A percentile compares a stretch with the other conserved stretches of the same genome.
Conservation (phyloP, 2,797 vertebrate genomes). For the Podarcis lilfordi region DNA sequence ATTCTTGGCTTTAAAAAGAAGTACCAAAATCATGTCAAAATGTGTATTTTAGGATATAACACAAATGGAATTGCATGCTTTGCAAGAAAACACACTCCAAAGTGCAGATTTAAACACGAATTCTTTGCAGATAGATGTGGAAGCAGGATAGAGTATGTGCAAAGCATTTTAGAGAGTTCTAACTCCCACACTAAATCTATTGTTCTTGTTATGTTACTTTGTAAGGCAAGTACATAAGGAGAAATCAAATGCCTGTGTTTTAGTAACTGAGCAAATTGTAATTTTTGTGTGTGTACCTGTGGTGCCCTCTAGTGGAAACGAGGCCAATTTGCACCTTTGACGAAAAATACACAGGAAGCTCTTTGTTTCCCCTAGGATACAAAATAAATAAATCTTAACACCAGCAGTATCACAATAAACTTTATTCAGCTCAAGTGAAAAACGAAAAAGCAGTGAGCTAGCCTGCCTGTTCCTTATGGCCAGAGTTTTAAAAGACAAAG, state of each 20-base stretch:
- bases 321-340: constrained; percentile 21
- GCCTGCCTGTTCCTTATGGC: neutral
- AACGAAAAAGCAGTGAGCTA: neutral
- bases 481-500: neutral
- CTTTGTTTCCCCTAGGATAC: neutral
- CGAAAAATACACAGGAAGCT: neutral
- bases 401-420: neutral
- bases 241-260: neutral
- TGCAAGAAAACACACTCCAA: neutral
- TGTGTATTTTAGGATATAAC: too few species aligned
- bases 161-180: constrained; percentile 17
- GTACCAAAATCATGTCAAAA: too few species aligned
- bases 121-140: neutral
- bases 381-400: neutral
- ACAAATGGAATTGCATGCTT: neutral
- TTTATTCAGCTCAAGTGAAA: neutral
- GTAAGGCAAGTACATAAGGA: neutral
- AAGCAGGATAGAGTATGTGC: neutral
- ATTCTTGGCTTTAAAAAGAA: neutral
- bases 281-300: constrained; percentile 23
- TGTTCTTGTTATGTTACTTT: constrained; percentile 33
- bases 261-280: neutral
- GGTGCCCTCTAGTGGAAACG: constrained; percentile 78
- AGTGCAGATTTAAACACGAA: neutral
- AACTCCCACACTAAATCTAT: constrained; percentile 39